Evolutionary conservation across 2,113 vertebrate genomes (phyloP).

Genomic region (Thymallus thymallus): DNA sequence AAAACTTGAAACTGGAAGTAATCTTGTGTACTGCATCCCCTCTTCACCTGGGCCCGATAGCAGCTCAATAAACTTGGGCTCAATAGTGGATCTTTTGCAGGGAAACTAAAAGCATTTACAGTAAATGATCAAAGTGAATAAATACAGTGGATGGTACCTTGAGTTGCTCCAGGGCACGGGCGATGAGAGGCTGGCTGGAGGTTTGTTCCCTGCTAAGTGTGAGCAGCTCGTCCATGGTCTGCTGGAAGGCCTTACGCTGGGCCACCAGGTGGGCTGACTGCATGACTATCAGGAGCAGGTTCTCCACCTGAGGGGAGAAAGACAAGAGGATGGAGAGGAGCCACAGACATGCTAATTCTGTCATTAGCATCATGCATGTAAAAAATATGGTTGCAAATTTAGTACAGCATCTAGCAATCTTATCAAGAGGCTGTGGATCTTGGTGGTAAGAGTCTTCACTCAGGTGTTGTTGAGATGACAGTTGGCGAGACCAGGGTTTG

Average conservation of each 20-base stretch:
- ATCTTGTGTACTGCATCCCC: no score
- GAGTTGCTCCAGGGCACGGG: conserved; percentile 88
- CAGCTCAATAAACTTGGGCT: not conserved
- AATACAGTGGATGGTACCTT: conserved; percentile 77
- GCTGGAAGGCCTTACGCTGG: conserved; percentile 92
- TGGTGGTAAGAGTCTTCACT: no score
- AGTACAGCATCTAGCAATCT: no score
- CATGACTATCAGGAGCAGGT: conserved; percentile 91
- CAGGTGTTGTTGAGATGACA: no score
- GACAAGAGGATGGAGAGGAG: not conserved
- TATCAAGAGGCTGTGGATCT: no score
- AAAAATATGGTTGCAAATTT: no score
- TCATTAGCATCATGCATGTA: no score
- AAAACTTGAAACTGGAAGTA: no score
- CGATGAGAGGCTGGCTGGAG: conserved; percentile 92
- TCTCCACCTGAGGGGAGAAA: conserved; percentile 78
- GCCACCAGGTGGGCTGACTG: conserved; percentile 87
- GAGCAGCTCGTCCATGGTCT: conserved; percentile 85
- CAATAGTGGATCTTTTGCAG: not conserved
- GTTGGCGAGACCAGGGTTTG: no score
- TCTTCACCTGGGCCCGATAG: not conserved
- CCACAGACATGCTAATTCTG: no score
- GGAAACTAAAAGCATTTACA: not conserved
- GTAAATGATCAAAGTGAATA: not conserved
- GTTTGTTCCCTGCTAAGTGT: conserved; percentile 90